Evolutionary conservation across 2,888 invertebrate species (phyloP).

Genomic region (Brachyptera putata): DNA sequence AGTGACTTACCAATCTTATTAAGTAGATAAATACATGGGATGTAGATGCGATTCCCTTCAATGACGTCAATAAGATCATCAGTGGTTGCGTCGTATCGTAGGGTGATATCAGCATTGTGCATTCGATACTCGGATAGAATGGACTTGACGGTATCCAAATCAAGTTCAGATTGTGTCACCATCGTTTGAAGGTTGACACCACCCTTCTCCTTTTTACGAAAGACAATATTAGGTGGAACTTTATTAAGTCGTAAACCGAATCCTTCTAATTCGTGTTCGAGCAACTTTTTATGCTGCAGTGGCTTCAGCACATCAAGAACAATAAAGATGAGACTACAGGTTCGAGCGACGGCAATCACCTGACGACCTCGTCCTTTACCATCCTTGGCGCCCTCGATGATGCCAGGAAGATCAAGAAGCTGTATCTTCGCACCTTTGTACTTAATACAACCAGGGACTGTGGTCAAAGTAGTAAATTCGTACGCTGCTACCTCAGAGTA

Average conservation of each 20-base stretch:
- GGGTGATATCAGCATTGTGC: constrained; percentile 96
- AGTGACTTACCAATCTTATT: constrained; percentile 84
- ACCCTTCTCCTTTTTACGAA: constrained; percentile 96
- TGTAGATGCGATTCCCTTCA: constrained; percentile 96
- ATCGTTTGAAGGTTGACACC: constrained; percentile 93
- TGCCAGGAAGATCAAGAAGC: constrained; percentile 97
- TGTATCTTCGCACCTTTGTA: constrained; percentile 99
- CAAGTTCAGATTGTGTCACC: constrained; percentile 90
- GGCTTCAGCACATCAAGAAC: constrained; percentile 97
- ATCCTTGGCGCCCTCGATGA: constrained; percentile 99
- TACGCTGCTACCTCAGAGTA: constrained; percentile 99
- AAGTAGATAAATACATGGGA: constrained; percentile 96
- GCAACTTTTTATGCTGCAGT: constrained; percentile 88
- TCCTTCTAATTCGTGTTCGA: constrained; percentile 98
- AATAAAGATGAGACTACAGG: constrained; percentile 96
- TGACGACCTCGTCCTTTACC: constrained; percentile 98
- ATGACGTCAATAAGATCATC: constrained; percentile 98
- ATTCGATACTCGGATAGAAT: constrained; percentile 98
- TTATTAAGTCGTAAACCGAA: constrained; percentile 96
- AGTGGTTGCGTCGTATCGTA: constrained; percentile 90
- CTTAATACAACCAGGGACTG: constrained; percentile 98
- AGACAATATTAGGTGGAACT: constrained; percentile 94
- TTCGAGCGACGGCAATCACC: constrained; percentile 97
- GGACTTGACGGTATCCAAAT: constrained; percentile 89
- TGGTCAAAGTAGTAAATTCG: constrained; percentile 98